Evolutionary conservation across 2,888 invertebrate species (phyloP), one percentile per base, ranked within the genome.

Genomic region (Thera britannica): DNA sequence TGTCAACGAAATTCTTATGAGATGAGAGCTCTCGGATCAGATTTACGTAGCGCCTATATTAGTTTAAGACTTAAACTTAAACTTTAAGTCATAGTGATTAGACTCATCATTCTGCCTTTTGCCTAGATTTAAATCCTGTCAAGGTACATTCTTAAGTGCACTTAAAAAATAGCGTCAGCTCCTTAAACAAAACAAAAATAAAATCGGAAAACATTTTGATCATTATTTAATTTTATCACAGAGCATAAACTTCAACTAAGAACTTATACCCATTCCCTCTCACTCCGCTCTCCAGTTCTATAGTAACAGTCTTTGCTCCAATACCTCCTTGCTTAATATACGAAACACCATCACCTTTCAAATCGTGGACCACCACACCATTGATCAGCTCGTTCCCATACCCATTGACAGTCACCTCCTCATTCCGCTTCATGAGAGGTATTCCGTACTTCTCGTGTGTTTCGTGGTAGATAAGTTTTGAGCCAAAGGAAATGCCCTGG

Each of bases 241-340:
- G 8, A 41, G 79, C 82, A 66, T 77, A 83, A 2, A 83, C 79
- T 52, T 82, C 69, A 0, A 83, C 72, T 3, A 81, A 23, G 34
- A 79, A 83, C 57, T 80, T 80, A 23, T 79, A 84, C 0, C 83
- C 82, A 1, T 66, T 35, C 2, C 80, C 78, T 2, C 67, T 72
- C 2, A 36, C 12, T n/a, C 62, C 66, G 57, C 80, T 74, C 44
- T 78, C 67, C 38, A 85, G 68, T 46, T 74, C 76, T 3, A 85
- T 77, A 0, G 78, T 77, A 1, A 83, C 81, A 12, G 70, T 75
- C 2, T 57, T 68, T 0, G 58, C 52, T 0, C 82, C 83, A 7
- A 84, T 23, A 0, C 84, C 84, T 0, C 84, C 84, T 2, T 69
- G 6, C 2, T 65, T 74, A 8, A 83, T 73, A 11, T 75, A 78